Evolutionary conservation across 2,888 invertebrate genomes (phyloP).

Genomic region (Harpagoxenus sublaevis): DNA sequence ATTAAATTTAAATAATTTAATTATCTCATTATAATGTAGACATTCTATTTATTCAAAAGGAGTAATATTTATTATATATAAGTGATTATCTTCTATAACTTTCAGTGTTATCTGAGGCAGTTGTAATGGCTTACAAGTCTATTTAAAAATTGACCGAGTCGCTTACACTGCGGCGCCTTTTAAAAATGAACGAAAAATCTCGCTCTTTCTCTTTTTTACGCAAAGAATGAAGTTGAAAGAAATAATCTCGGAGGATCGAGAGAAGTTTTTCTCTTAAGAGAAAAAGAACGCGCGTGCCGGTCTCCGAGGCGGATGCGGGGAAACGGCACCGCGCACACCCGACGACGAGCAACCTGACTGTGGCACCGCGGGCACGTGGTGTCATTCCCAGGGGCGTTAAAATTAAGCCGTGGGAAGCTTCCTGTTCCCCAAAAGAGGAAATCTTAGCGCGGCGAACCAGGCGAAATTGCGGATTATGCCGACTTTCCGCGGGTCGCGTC

Average conservation of each 20-base stretch:
- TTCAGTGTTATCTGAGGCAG: background rate
- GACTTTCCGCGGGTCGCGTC: slow-evolving; percentile 58
- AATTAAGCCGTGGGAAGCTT: slow-evolving; percentile 73
- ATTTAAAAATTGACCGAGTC: background rate
- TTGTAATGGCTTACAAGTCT: background rate
- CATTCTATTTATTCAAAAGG: background rate
- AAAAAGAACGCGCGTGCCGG: background rate
- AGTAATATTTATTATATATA: background rate
- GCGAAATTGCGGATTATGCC: slow-evolving; percentile 80
- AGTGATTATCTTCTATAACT: background rate
- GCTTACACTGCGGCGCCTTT: background rate
- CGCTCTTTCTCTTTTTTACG: background rate
- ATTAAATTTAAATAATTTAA: background rate
- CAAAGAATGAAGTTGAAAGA: slow-evolving; percentile 24
- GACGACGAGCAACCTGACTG: slow-evolving; percentile 40
- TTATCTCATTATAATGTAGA: background rate
- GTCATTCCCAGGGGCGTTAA: slow-evolving; percentile 73
- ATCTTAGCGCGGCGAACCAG: slow-evolving; percentile 73
- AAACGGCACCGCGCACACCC: slow-evolving; percentile 13
- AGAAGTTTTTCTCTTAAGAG: slow-evolving; percentile 11
- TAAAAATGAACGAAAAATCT: background rate
- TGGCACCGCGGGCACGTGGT: slow-evolving; percentile 55
- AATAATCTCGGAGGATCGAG: slow-evolving; percentile 37
- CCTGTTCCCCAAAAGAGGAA: slow-evolving; percentile 61
- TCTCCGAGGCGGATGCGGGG: background rate